Evolutionary conservation across 2,113 vertebrate genomes (phyloP).

Genomic region (Piprites chloris): DNA sequence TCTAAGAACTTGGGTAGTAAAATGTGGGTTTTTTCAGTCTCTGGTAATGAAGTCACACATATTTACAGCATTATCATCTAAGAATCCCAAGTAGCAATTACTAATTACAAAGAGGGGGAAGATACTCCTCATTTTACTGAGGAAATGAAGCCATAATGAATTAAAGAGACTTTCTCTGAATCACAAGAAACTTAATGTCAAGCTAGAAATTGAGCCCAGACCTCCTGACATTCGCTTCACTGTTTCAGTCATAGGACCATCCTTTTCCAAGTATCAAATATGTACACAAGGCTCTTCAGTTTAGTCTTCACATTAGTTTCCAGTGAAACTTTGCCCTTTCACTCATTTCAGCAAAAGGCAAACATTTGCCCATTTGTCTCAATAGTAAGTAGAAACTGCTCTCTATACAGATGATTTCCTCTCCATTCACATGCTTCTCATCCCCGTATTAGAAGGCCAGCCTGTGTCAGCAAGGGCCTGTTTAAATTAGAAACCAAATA

Average conservation of each 20-base stretch:
- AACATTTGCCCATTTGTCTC: constrained; percentile 36
- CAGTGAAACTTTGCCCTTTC: constrained; percentile 20
- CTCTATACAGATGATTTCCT: constrained; percentile 40
- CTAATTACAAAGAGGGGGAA: not conserved
- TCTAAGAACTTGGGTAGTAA: not conserved
- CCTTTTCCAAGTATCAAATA: not conserved
- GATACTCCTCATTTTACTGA: not conserved
- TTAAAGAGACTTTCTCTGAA: constrained; percentile 10
- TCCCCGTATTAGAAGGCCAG: constrained; percentile 43
- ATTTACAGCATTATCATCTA: not conserved
- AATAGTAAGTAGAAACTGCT: constrained; percentile 31
- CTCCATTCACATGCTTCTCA: constrained; percentile 50
- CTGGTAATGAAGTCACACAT: constrained; percentile 1
- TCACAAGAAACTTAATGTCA: not conserved
- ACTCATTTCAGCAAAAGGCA: not conserved
- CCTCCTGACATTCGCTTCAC: not conserved
- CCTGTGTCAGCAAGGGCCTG: constrained; percentile 51
- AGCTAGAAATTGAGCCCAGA: constrained; percentile 19
- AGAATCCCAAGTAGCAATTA: not conserved
- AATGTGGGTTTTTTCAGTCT: not conserved
- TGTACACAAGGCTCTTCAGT: not conserved
- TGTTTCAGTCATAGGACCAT: not conserved
- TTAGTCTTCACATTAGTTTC: not conserved
- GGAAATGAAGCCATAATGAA: not conserved
- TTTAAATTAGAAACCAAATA: constrained; percentile 68